Base-by-base conservation (phyloP, 2,888 invertebrate species). In the Sphaeridia pumilis region DNA sequence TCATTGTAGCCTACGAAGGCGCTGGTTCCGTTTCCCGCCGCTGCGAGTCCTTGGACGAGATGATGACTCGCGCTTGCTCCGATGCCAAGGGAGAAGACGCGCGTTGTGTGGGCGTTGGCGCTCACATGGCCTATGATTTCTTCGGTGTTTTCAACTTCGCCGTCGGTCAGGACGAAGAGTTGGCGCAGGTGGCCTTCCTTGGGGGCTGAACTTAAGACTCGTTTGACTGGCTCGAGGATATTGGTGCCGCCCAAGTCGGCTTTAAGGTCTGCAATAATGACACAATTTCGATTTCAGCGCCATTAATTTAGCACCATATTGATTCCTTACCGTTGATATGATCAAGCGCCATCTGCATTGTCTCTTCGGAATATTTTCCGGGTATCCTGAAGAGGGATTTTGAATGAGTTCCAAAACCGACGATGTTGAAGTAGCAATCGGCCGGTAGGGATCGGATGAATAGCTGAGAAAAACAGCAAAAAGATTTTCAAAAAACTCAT, bases 121-220 rank as follows among this genome's bases (percentile, higher is more conserved):
- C 57, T 53, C 7, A 65, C 66, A 14, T 68, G 56, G 2, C 60
- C 56, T 20, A 66, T 52, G 2, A 70, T 66, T 42, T 64, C 59
- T 4, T 65, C 56, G 3, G 66, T 65, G 48, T 70, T 69, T n/a
- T 53, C 49, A 4, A 69, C 68, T 38, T 65, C 65, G 14, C 71
- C 71, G 60, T 71, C 71, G 5, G 70, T 70, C 10, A 71, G 59
- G n/a, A 70, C 49, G 51, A 70, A 66, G 14, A 70, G 60, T 63
- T 69, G 65, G 22, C 67, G 44, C 5, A 59, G 31, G 41, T 63
- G 66, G 1, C 58, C 66, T 7, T 57, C 56, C 36, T 60, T 56
- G 5, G 45, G 27, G 2, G 59, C 56, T 36, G 52, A 52, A 3
- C 22, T 44, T 47, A 64, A 67, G 22, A 69, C 60, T 20, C 52